Evolutionary conservation across 2,888 invertebrate species (phyloP).

Genomic region (Drosophila austrosaltans): DNA sequence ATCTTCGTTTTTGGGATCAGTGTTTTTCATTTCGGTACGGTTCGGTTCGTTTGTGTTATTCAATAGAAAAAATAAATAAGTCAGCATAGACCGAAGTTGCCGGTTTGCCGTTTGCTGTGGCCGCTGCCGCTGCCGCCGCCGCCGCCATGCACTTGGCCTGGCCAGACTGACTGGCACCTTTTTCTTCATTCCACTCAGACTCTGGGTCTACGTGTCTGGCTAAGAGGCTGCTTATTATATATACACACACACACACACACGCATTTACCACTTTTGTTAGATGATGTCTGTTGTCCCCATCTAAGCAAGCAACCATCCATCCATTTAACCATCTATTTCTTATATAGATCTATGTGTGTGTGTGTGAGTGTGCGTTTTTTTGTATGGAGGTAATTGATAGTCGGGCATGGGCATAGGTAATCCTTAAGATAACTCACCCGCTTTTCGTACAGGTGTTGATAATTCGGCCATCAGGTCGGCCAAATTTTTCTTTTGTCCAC

Average conservation of each 20-base stretch:
- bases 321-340: not conserved
- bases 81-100: conserved; percentile 41
- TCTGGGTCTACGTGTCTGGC: conserved; percentile 39
- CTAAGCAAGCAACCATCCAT: not conserved
- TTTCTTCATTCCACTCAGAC: conserved; percentile 51
- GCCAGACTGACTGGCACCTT: conserved; percentile 81
- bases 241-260: conserved; percentile 4
- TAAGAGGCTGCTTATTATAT: conserved; percentile 6
- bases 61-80: conserved; percentile 76
- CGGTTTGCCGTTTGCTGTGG: not conserved
- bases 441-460: conserved; percentile 82
- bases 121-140: conserved; percentile 8
- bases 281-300: conserved; percentile 20
- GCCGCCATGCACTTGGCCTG: conserved; percentile 48
- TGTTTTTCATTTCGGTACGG: conserved; percentile 16
- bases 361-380: not conserved
- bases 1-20: conserved; percentile 21
- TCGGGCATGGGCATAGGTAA: conserved; percentile 35
- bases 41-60: conserved; percentile 60
- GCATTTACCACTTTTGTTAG: not conserved
- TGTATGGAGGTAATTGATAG: conserved; percentile 60
- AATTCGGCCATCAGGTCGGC: conserved; percentile 82
- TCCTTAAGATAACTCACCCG: conserved; percentile 76
- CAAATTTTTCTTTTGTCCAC: conserved; percentile 82
- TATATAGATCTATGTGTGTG: not conserved